These are phyloP conservation scores for Heliconius ethilla DNA, from an alignment of 2,888 invertebrate species.

Conservation along the genomic window DNA sequence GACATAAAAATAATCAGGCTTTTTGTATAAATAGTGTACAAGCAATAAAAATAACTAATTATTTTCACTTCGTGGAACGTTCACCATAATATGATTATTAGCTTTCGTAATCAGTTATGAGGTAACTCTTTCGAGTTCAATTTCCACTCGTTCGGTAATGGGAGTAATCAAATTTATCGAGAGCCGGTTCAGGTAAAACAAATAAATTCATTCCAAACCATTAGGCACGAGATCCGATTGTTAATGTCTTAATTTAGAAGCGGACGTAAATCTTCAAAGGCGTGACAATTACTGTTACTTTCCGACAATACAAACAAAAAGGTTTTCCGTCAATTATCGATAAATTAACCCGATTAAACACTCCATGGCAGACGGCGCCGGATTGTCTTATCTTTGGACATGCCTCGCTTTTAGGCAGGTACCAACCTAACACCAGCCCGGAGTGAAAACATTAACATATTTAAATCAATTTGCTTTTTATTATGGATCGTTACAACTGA, in stretches of 20 bases:
- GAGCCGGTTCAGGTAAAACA: constrained; percentile 75
- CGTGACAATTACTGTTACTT: constrained; percentile 83
- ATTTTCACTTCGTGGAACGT: constrained; percentile 35
- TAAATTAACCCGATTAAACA: constrained; percentile 82
- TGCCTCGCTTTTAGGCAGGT: constrained; percentile 81
- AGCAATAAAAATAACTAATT: constrained; percentile 38
- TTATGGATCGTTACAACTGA: constrained; percentile 52
- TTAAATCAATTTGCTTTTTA: constrained; percentile 77
- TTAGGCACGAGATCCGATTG: constrained; percentile 81
- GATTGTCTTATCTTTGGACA: constrained; percentile 75
- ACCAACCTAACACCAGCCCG: constrained; percentile 65
- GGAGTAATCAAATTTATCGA: constrained; percentile 66
- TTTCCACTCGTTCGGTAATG: constrained; percentile 53
- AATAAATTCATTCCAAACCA: constrained; percentile 81
- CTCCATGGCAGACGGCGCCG: constrained; percentile 78
- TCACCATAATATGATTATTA: constrained; percentile 37
- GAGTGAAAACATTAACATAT: constrained; percentile 67
- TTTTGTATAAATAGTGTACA: constrained; percentile 40
- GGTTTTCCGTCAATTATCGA: constrained; percentile 82
- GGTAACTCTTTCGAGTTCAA: constrained; percentile 56
- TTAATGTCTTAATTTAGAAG: constrained; percentile 82
- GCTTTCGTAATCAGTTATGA: constrained; percentile 42
- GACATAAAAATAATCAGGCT: constrained; percentile 40
- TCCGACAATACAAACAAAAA: constrained; percentile 81
- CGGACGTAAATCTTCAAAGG: constrained; percentile 82